Evolutionary conservation across 2,113 vertebrate genomes (phyloP).

Genomic region (Corythoichthys haematopterus): DNA sequence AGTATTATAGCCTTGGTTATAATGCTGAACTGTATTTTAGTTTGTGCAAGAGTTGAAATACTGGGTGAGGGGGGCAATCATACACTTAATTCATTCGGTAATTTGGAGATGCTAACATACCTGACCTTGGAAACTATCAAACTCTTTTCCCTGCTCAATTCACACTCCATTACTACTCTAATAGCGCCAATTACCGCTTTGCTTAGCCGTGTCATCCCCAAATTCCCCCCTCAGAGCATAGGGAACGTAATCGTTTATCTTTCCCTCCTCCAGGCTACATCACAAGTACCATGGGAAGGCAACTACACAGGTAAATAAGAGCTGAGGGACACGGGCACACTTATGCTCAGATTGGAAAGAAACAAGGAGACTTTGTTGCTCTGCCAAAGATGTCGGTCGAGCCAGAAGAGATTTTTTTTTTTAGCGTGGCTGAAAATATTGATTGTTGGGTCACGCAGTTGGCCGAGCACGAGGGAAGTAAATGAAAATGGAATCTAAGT

Average conservation of each 20-base stretch:
- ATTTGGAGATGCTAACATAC: conserved; percentile 27
- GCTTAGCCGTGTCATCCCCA: conserved; percentile 42
- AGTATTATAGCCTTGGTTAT: conserved; percentile 22
- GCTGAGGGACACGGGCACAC: not conserved
- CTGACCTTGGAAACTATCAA: conserved; percentile 61
- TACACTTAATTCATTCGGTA: conserved; percentile 32
- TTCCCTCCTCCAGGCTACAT: conserved; percentile 29
- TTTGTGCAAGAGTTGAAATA: conserved; percentile 6
- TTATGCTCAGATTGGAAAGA: not conserved
- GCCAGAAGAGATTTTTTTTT: conserved; percentile 46
- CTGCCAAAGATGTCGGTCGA: conserved; percentile 43
- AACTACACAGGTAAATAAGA: conserved; percentile 20
- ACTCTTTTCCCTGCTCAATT: conserved; percentile 34
- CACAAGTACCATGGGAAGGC: conserved; percentile 21
- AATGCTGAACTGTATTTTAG: conserved; percentile 32
- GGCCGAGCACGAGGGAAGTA: conserved; percentile 32
- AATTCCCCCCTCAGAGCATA: conserved; percentile 26
- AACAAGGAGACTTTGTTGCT: conserved; percentile 31
- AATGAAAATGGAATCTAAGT: conserved; percentile 66
- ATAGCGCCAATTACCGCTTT: conserved; percentile 51
- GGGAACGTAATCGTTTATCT: conserved; percentile 39
- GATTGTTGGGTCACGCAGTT: conserved; percentile 56
- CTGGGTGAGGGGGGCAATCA: conserved; percentile 20
- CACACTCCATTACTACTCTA: conserved; percentile 52
- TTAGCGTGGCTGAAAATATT: conserved; percentile 52